These are phyloP conservation scores for Zingel zingel DNA, from an alignment of 2,113 vertebrate species.

Conservation along the genomic window DNA sequence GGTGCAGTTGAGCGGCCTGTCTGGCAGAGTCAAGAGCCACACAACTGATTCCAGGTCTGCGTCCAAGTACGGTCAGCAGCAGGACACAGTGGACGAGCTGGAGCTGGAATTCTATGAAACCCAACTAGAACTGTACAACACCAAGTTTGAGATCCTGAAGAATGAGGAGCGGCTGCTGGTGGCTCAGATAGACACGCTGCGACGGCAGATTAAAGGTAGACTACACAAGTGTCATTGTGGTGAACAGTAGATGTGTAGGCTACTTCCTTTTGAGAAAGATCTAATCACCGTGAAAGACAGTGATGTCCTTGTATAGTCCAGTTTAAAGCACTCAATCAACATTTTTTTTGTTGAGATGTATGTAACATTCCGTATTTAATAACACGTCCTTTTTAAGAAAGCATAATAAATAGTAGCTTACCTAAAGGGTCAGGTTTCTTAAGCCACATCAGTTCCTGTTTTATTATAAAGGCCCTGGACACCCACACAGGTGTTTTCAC, in stretches of 20 bases:
- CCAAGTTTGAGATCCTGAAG: slow-evolving; percentile 93
- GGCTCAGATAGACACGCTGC: slow-evolving; percentile 89
- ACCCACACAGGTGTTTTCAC: too few relatives aligned
- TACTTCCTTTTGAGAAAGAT: neutral
- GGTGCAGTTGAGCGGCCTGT: slow-evolving; percentile 86
- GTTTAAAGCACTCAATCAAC: neutral
- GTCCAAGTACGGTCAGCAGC: slow-evolving; percentile 31
- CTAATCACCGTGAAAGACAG: neutral
- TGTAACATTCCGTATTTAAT: neutral
- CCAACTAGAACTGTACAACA: slow-evolving; percentile 93
- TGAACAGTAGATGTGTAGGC: too few relatives aligned
- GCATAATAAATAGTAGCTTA: neutral
- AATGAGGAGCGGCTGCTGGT: slow-evolving; percentile 93
- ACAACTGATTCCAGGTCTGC: slow-evolving; percentile 6
- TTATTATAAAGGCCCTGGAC: too few relatives aligned
- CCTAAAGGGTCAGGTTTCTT: neutral
- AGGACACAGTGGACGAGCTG: slow-evolving; percentile 85
- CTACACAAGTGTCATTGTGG: neutral
- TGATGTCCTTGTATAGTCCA: neutral
- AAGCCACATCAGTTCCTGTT: neutral
- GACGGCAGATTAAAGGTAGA: slow-evolving; percentile 92
- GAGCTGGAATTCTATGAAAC: slow-evolving; percentile 94
- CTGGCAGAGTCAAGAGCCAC: slow-evolving; percentile 70
- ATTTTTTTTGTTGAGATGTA: neutral
- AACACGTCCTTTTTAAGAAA: neutral